These are phyloP conservation scores for Lepilemur ruficaudatus DNA, from an alignment of 2,797 vertebrate genomes.

Conservation along the genomic window DNA sequence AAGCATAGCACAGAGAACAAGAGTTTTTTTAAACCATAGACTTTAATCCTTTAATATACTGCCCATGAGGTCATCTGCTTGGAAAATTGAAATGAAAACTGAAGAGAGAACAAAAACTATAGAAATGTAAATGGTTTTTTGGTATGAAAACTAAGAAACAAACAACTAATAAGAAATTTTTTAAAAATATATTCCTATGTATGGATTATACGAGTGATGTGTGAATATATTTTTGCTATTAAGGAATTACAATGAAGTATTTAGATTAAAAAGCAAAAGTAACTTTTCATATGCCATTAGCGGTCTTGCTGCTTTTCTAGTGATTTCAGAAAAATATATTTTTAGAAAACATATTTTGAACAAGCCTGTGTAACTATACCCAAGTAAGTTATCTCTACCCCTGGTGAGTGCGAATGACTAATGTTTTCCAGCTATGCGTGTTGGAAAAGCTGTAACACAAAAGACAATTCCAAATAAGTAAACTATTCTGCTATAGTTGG, in stretches of 20 bases:
- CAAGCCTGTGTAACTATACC: neutral
- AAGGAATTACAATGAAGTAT: neutral
- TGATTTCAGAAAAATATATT: neutral
- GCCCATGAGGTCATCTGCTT: neutral
- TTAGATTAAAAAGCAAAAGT: neutral
- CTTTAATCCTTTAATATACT: neutral
- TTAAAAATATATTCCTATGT: neutral
- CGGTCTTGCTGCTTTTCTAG: neutral
- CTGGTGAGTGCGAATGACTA: neutral
- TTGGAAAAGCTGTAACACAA: neutral
- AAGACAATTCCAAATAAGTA: constrained; percentile 15
- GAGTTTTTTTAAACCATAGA: neutral
- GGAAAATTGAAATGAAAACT: neutral
- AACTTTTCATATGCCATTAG: neutral
- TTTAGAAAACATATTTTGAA: neutral
- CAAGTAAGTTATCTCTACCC: neutral
- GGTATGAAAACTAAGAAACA: neutral
- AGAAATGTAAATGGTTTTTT: neutral
- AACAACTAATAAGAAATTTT: neutral
- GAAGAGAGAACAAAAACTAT: neutral
- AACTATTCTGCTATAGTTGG: neutral
- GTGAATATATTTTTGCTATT: neutral
- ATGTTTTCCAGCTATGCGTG: neutral
- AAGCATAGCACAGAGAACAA: neutral
- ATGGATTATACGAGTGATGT: neutral